Evolutionary conservation across 2,888 invertebrate genomes (phyloP).

Genomic region (Drosophila neonasuta): DNA sequence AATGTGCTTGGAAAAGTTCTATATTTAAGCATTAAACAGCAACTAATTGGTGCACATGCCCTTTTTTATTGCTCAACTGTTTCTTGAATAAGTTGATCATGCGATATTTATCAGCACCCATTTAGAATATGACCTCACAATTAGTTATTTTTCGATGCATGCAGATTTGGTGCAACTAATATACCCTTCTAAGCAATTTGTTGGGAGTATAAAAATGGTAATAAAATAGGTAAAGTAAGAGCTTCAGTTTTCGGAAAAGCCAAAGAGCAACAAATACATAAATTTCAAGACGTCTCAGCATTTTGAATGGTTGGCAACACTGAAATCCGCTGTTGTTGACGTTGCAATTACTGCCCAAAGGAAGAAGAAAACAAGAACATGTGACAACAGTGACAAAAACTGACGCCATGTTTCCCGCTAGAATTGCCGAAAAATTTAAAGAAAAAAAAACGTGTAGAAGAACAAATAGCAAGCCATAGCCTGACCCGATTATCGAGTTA

Average conservation of each 20-base stretch:
- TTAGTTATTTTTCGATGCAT: too few species aligned
- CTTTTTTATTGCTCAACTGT: too few species aligned
- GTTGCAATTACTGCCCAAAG: constrained; percentile 42
- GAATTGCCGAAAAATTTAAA: constrained; percentile 53
- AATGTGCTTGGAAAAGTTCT: too few species aligned
- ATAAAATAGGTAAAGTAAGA: constrained; percentile 76
- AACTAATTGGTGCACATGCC: too few species aligned
- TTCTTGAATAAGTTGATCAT: too few species aligned
- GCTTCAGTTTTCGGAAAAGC: constrained; percentile 59
- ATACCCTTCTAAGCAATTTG: neutral
- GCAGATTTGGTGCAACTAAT: neutral
- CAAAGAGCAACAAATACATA: constrained; percentile 60
- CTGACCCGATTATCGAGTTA: constrained; percentile 75
- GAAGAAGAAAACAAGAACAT: constrained; percentile 24
- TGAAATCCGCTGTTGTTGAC: constrained; percentile 42
- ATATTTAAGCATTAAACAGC: too few species aligned
- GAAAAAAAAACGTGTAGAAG: constrained; percentile 55
- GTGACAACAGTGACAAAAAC: constrained; percentile 37
- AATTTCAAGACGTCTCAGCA: constrained; percentile 69
- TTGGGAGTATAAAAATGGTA: constrained; percentile 56
- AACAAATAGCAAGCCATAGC: constrained; percentile 66
- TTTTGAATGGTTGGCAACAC: constrained; percentile 65
- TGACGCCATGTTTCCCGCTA: constrained; percentile 73
- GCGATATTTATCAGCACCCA: too few species aligned
- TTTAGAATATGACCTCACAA: too few species aligned